These are phyloP conservation scores for Meloidogyne floridensis DNA, from an alignment of 1,140 invertebrate genomes.

Conservation along the genomic window DNA sequence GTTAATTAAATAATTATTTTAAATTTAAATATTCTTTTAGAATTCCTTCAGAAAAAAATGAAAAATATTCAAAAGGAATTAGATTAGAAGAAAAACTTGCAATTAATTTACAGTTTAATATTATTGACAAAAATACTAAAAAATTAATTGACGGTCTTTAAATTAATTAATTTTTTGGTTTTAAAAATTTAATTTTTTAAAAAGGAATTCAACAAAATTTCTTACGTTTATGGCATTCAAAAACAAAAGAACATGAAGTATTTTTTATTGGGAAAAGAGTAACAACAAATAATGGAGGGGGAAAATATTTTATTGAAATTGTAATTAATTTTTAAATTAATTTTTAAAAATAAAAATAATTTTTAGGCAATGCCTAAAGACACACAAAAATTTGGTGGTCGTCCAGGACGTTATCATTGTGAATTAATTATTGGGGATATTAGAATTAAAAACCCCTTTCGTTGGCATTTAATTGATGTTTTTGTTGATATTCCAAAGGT, in stretches of 20 bases:
- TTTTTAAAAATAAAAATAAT: not conserved
- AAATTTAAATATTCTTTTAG: not conserved
- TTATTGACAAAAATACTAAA: not conserved
- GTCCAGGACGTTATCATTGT: slow-evolving; percentile 16
- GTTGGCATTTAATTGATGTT: slow-evolving; percentile 22
- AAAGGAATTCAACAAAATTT: slow-evolving; percentile 22
- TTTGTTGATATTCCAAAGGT: slow-evolving; percentile 30
- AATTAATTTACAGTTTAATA: slow-evolving; percentile 7
- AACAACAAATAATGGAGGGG: slow-evolving; percentile 6
- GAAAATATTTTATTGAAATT: slow-evolving; percentile 22
- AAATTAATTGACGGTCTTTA: not conserved
- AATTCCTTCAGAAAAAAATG: not conserved
- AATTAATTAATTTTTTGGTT: not conserved
- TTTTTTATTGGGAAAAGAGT: slow-evolving; percentile 19
- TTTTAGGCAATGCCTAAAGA: slow-evolving; percentile 24
- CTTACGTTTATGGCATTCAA: slow-evolving; percentile 21
- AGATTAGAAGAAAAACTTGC: not conserved
- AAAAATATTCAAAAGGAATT: slow-evolving; percentile 8
- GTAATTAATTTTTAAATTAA: not conserved
- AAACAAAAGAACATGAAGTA: slow-evolving; percentile 14
- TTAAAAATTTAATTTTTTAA: no score
- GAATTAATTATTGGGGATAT: slow-evolving; percentile 25
- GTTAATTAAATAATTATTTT: not conserved
- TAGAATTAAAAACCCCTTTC: not conserved
- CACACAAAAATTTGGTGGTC: not conserved